phyloP scores from a whole-genome alignment of 2,888 invertebrate species.

The Habroteleia sp. region DNA sequence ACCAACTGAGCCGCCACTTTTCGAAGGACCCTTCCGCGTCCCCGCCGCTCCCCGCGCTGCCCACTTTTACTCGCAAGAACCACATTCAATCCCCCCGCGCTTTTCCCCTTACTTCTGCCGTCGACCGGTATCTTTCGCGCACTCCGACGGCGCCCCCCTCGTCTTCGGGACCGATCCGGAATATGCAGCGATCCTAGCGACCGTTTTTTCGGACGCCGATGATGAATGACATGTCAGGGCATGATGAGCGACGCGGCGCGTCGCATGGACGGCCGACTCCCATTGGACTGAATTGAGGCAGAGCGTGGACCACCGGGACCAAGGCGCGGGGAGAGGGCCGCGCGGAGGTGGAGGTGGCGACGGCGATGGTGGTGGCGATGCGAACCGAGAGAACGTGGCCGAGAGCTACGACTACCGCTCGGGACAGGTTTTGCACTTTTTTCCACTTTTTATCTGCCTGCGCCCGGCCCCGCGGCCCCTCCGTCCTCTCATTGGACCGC shows the following conservation, averaged over 20 bases:
- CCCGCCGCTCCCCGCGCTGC: conserved; percentile 31
- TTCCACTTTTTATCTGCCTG: conserved; percentile 62
- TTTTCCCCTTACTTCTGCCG: conserved; percentile 49
- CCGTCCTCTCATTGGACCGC: conserved; percentile 36
- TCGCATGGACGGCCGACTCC: conserved; percentile 75
- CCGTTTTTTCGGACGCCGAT: conserved; percentile 49
- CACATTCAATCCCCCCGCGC: conserved; percentile 46
- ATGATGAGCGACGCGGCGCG: conserved; percentile 62
- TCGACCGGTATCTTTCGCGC: conserved; percentile 43
- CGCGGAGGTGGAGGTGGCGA: conserved; percentile 67
- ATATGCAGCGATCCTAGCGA: conserved; percentile 40
- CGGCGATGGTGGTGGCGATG: conserved; percentile 66
- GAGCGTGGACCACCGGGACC: conserved; percentile 74
- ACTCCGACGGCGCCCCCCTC: conserved; percentile 35
- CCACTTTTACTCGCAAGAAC: conserved; percentile 58
- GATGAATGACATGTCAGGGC: conserved; percentile 59
- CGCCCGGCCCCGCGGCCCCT: conserved; percentile 31
- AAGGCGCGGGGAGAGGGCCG: conserved; percentile 62
- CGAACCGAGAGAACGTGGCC: conserved; percentile 59
- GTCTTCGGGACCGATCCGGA: conserved; percentile 37
- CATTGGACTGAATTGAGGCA: conserved; percentile 79
- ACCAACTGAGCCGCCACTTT: conserved; percentile 24
- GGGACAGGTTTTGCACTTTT: conserved; percentile 64
- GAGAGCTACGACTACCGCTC: conserved; percentile 66
- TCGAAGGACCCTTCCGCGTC: conserved; percentile 38